Evolutionary conservation across 1,140 invertebrate species (phyloP).

Genomic region (honey bee (Apis mellifera)): Amel_HAv3.1 CM009935.2:1744001-1744500

Average conservation of each 20-base stretch:
- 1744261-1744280: background rate
- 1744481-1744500: slow-evolving; percentile 79
- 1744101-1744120: background rate
- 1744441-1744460: slow-evolving; percentile 77
- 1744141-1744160: background rate
- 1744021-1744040: slow-evolving; percentile 33
- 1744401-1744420: slow-evolving; percentile 69
- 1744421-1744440: slow-evolving; percentile 75
- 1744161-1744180: background rate
- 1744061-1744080: slow-evolving; percentile 42
- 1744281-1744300: background rate
- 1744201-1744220: background rate
- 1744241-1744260: background rate
- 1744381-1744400: slow-evolving; percentile 37
- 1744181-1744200: background rate
- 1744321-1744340: slow-evolving; percentile 53
- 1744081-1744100: slow-evolving; percentile 11
- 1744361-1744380: slow-evolving; percentile 8
- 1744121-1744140: background rate
- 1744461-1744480: slow-evolving; percentile 76
- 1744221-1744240: background rate
- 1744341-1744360: background rate
- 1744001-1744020: slow-evolving; percentile 21
- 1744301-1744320: slow-evolving; percentile 28
- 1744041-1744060: slow-evolving; percentile 65